Evolutionary conservation across 92 coral and sea anemone genomes (phyloP).

Genomic region (Epizoanthus scotinus): DNA sequence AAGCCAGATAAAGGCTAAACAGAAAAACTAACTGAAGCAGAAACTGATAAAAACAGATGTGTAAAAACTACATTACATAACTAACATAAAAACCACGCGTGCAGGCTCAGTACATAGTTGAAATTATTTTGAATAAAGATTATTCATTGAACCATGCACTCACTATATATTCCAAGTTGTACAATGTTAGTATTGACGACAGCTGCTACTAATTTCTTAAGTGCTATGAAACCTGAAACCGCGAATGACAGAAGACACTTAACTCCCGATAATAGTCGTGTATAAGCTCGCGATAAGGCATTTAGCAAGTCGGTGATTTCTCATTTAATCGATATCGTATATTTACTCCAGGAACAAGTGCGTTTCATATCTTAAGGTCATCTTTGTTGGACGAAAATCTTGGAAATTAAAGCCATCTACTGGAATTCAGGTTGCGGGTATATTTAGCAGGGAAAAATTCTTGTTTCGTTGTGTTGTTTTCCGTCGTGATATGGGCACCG

Average conservation of each 20-base stretch:
- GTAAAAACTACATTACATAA: too few species aligned
- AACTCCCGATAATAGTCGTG: conserved; percentile 16
- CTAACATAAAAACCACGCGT: too few species aligned
- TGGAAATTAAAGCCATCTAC: conserved; percentile 37
- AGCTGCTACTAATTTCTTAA: conserved; percentile 40
- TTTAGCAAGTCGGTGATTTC: conserved; percentile 25
- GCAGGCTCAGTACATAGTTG: too few species aligned
- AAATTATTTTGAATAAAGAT: too few species aligned
- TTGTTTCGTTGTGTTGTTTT: background rate
- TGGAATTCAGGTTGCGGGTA: conserved; percentile 12
- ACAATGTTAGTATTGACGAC: conserved; percentile 18
- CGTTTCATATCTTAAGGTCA: conserved; percentile 29
- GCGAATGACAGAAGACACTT: conserved; percentile 43
- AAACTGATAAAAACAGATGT: too few species aligned
- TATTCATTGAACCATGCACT: too few species aligned
- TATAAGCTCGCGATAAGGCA: conserved; percentile 24
- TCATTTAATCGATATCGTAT: conserved; percentile 26
- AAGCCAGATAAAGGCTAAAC: too few species aligned
- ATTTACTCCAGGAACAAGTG: conserved; percentile 16
- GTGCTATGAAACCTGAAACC: conserved; percentile 40
- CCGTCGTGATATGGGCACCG: background rate
- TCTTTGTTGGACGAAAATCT: conserved; percentile 4
- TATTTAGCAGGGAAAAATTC: background rate
- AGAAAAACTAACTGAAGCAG: too few species aligned
- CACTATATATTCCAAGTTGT: too few species aligned